Conservation (phyloP, 2,888 invertebrate genomes). For the Amblyteles armatorius region DNA sequence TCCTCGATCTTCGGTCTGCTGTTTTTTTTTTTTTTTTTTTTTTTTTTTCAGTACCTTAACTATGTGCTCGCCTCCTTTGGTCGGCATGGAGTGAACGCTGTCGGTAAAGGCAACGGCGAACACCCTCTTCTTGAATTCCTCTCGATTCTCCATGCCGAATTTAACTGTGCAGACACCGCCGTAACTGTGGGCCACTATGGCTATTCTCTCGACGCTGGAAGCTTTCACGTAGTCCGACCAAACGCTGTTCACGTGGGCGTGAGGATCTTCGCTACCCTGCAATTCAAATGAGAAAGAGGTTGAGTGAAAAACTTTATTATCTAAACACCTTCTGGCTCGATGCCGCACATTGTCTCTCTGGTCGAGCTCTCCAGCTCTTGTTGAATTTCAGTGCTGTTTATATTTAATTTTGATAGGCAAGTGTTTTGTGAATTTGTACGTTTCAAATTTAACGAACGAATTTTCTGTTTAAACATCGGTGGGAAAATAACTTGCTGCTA, state of each 20-base stretch:
- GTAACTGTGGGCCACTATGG: conserved; percentile 92
- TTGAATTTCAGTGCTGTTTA: too few relatives aligned
- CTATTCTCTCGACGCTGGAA: conserved; percentile 87
- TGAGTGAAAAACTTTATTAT: neutral
- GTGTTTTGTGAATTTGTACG: neutral
- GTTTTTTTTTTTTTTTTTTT: neutral
- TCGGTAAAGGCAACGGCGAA: conserved; percentile 92
- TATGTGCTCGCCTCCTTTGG: conserved; percentile 71
- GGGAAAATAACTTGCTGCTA: neutral
- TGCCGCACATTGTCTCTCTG: neutral
- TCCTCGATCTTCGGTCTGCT: neutral
- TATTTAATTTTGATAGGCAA: too few relatives aligned
- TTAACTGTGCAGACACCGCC: conserved; percentile 90
- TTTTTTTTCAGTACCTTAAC: conserved; percentile 68
- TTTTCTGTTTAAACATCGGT: neutral
- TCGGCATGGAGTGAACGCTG: conserved; percentile 87
- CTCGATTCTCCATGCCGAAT: conserved; percentile 86
- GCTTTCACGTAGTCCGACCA: conserved; percentile 89
- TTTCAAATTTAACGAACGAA: neutral
- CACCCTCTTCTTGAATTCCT: conserved; percentile 88
- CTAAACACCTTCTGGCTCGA: neutral
- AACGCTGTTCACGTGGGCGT: conserved; percentile 88
- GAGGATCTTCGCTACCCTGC: conserved; percentile 86
- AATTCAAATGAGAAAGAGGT: conserved; percentile 51
- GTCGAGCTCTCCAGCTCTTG: too few relatives aligned